Conservation (phyloP, 2,113 vertebrate genomes). For the Formicarius rufipectus region DNA sequence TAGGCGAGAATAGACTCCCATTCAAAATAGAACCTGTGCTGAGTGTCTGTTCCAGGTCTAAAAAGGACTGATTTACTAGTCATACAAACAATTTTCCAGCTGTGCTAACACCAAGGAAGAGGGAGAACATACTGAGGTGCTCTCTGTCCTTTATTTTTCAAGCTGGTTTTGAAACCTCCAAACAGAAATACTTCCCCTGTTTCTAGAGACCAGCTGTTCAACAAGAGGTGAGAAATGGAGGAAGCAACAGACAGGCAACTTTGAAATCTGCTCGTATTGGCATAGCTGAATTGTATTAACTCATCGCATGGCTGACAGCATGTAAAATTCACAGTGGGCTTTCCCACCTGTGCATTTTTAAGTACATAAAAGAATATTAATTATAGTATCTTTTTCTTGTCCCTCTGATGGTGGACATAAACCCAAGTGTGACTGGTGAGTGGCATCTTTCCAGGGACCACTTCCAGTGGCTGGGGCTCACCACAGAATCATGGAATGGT, state of each 20-base stretch:
- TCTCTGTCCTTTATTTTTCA: background rate
- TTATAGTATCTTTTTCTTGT: background rate
- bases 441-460: background rate
- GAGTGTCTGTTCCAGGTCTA: background rate
- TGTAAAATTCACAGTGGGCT: background rate
- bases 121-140: background rate
- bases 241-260: background rate
- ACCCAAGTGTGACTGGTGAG: background rate
- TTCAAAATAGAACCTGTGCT: background rate
- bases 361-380: background rate
- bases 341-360: background rate
- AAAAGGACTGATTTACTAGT: background rate
- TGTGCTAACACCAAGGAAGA: background rate
- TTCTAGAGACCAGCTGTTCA: conserved; percentile 42
- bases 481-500: background rate
- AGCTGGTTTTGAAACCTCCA: background rate
- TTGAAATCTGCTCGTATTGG: conserved; percentile 17
- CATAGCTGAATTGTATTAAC: conserved; percentile 3
- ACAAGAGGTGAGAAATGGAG: conserved; percentile 4
- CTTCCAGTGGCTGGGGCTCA: background rate
- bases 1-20: background rate
- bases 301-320: background rate
- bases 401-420: background rate
- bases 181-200: conserved; percentile 1
- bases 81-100: background rate